Evolutionary conservation across 2,797 vertebrate species (phyloP), one percentile per base, ranked within the genome.

Genomic region (Periparus ater): DNA sequence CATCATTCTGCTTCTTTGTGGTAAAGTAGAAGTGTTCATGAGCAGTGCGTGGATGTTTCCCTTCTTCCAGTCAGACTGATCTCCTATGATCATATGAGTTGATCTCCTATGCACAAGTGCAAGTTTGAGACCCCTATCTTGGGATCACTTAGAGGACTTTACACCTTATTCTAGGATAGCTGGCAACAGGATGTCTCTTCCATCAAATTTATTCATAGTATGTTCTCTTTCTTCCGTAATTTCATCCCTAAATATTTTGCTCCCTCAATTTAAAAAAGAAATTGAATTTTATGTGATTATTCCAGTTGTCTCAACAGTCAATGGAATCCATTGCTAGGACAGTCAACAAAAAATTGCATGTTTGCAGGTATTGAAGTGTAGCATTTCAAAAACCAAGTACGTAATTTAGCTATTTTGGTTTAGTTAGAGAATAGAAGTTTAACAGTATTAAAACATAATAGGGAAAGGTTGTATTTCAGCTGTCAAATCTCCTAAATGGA

Each of bases 31-130:
- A 63, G 7, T 51, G 22, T 61, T 61, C 42, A 42, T 40, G 38
- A 61, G 13, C 45, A 63, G 34, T 2, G 2, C 0, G 1, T 6
- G 9, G 9, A 4, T 72, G 38, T 62, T 89, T 60, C 62, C n/a
- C 36, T 94, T 72, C 21, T 55, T 38, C 16, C n/a, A 26, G 47
- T 62, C 62, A 8, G 53, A 44, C 36, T 42, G 18, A 36, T 40
- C 38, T 40, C 38, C 38, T 40, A 40, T 40, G 38, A 40, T 40
- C 38, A 40, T 40, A 40, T 18, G 36, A 48, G 66, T 27, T 76
- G 20, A 20, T 45, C 40, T 86, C 44, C 53, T 89, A 17, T 44
- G 13, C 15, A 10, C 13, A 79, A 13, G 7, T 62, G n/a, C 9
- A 40, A 48, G 9, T 66, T 86, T 36, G 50, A 91, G 36, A 25